phyloP scores from a whole-genome alignment of 2,113 vertebrate genomes.

The Cinclus cinclus region DNA sequence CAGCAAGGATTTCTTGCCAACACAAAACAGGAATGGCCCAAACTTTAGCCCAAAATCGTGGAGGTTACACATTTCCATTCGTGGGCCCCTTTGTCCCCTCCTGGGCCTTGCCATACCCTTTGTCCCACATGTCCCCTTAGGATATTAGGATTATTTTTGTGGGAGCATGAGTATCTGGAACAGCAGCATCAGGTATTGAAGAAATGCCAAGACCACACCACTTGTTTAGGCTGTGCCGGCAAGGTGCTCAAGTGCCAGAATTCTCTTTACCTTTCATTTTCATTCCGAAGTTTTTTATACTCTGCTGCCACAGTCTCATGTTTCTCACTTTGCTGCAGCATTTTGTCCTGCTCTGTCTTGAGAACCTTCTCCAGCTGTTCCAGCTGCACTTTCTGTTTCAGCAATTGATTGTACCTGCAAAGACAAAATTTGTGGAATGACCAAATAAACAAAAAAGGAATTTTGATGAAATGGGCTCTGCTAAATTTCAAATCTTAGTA shows the following conservation, averaged over 20 bases:
- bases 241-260: not conserved
- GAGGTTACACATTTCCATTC: not conserved
- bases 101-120: not conserved
- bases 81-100: not conserved
- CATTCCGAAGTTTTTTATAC: slow-evolving; percentile 86
- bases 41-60: not conserved
- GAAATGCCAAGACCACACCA: not conserved
- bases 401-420: slow-evolving; percentile 89
- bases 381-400: slow-evolving; percentile 92
- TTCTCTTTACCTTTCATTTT: slow-evolving; percentile 86
- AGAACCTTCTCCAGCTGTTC: slow-evolving; percentile 91
- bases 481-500: not conserved
- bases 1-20: not conserved
- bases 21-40: not conserved
- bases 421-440: not conserved
- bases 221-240: not conserved
- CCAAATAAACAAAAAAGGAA: not conserved
- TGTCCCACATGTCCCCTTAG: not conserved
- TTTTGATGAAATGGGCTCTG: not conserved
- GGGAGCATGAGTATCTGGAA: not conserved
- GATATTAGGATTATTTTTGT: not conserved
- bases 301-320: slow-evolving; percentile 85
- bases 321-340: slow-evolving; percentile 86
- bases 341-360: slow-evolving; percentile 90
- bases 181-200: not conserved